These are phyloP conservation scores for Apolygus lucorum DNA, from an alignment of 1,140 invertebrate species.

Conservation along the genomic window DNA sequence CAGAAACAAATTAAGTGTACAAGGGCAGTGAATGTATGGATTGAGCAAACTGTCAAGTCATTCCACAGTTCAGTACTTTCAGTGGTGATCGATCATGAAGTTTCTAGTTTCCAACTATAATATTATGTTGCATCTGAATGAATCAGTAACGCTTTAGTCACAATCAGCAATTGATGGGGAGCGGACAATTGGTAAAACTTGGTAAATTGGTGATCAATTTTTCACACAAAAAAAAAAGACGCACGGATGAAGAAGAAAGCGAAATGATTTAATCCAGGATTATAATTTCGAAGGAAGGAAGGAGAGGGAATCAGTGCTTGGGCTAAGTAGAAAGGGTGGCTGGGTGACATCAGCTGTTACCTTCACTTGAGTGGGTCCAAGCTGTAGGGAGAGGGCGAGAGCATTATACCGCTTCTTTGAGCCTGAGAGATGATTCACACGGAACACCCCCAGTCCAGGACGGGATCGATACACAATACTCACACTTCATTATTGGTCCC, in stretches of 20 bases:
- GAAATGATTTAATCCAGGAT: not conserved
- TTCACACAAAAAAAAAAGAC: not conserved
- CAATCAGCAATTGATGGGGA: no score
- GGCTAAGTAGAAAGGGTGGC: not conserved
- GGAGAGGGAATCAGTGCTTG: not conserved
- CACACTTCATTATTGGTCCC: not conserved
- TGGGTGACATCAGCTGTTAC: not conserved
- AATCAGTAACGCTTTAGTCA: no score
- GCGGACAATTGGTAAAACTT: no score
- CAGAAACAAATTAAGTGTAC: no score
- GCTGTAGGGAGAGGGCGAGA: not conserved
- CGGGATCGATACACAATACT: not conserved
- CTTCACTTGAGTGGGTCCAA: not conserved
- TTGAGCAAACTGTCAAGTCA: no score
- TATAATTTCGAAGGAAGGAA: not conserved
- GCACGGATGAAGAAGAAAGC: not conserved
- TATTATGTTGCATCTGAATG: no score
- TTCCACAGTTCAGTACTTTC: no score
- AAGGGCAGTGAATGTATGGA: no score
- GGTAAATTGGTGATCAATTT: no score
- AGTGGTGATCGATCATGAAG: no score
- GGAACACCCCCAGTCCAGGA: not conserved
- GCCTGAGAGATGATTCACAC: not conserved
- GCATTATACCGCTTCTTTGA: slow-evolving; percentile 1
- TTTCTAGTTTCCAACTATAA: no score